Evolutionary conservation across 2,888 invertebrate species (phyloP).

Genomic region (Epistrophe eligans): DNA sequence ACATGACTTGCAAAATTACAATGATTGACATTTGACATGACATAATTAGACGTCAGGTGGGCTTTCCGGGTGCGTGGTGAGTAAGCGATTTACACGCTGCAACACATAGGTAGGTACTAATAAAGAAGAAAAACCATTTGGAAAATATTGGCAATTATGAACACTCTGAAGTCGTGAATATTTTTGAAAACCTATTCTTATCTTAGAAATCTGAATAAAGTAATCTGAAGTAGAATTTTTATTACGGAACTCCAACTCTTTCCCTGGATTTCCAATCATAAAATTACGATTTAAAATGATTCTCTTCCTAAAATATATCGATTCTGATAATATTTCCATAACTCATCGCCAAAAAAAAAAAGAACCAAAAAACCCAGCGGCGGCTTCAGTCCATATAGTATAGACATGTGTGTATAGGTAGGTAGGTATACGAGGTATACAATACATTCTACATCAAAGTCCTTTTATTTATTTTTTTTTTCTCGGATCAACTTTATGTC

Average conservation of each 20-base stretch:
- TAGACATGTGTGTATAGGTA: neutral
- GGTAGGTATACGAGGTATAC: slow-evolving; percentile 13
- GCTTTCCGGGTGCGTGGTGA: too few relatives aligned
- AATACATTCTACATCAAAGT: slow-evolving; percentile 36
- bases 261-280: neutral
- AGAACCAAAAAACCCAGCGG: slow-evolving; percentile 13
- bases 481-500: slow-evolving; percentile 20
- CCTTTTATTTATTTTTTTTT: neutral
- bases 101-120: too few relatives aligned
- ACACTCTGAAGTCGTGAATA: too few relatives aligned
- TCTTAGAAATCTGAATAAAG: neutral
- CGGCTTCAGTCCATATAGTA: neutral
- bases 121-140: too few relatives aligned
- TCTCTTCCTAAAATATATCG: neutral
- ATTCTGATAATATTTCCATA: slow-evolving; percentile 12
- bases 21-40: too few relatives aligned
- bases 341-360: neutral
- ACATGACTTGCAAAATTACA: too few relatives aligned
- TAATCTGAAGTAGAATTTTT: neutral
- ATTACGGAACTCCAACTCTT: neutral
- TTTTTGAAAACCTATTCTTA: too few relatives aligned
- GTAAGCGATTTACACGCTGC: too few relatives aligned
- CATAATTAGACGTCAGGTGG: too few relatives aligned
- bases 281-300: neutral
- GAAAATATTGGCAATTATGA: too few relatives aligned